Conservation (phyloP, 1,140 invertebrate genomes). For the Rhyzopertha dominica region DNA sequence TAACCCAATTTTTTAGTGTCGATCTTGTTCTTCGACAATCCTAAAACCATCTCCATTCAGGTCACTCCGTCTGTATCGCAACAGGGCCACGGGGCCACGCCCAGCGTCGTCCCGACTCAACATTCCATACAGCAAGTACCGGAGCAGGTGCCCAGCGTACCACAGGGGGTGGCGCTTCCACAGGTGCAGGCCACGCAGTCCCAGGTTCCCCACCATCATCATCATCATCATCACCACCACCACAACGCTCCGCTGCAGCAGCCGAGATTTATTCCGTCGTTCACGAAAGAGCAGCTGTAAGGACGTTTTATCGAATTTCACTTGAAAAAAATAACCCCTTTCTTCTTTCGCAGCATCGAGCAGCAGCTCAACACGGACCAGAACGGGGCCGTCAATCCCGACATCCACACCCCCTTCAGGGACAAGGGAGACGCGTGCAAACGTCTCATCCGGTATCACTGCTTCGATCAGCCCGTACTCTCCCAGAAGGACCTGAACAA, state of each 20-base stretch:
- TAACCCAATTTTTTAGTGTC: too few species aligned
- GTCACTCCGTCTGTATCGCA: neutral
- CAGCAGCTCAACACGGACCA: conserved; percentile 76
- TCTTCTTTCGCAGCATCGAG: conserved; percentile 54
- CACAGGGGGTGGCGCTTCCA: neutral
- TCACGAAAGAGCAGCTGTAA: conserved; percentile 35
- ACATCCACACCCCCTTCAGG: conserved; percentile 69
- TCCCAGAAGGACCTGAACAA: conserved; percentile 63
- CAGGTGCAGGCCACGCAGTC: conserved; percentile 3
- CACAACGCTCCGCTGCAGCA: conserved; percentile 10
- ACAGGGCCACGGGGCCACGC: conserved; percentile 9
- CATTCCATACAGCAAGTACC: conserved; percentile 20
- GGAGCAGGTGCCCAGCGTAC: conserved; percentile 18
- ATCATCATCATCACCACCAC: conserved; percentile 3
- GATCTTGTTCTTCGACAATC: too few species aligned
- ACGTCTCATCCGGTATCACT: conserved; percentile 76
- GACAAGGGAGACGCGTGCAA: conserved; percentile 73
- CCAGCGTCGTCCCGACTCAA: neutral
- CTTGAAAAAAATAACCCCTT: too few species aligned
- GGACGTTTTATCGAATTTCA: neutral
- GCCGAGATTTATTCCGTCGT: conserved; percentile 12
- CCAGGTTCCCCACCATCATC: neutral
- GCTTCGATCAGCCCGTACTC: conserved; percentile 65
- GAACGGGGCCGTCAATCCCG: conserved; percentile 68
- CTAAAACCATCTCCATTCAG: too few species aligned